A percentile compares a stretch with the other conserved stretches of the same genome.
Evolutionary conservation across 2,113 vertebrate genomes (phyloP).

Genomic region (Lepisosteus oculatus): DNA sequence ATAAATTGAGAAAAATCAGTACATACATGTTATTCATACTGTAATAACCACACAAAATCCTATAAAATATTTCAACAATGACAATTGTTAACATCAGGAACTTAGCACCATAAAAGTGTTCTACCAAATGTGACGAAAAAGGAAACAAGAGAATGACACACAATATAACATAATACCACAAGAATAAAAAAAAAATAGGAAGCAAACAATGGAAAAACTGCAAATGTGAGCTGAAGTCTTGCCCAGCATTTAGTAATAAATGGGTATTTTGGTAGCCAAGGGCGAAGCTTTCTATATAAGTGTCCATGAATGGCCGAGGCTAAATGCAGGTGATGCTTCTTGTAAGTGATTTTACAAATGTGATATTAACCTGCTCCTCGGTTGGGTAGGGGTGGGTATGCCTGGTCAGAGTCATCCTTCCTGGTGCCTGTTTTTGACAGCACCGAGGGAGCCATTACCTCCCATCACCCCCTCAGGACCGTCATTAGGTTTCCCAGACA

Average conservation of each 20-base stretch:
- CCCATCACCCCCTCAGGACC: slow-evolving; percentile 56
- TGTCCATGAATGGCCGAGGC: slow-evolving; percentile 53
- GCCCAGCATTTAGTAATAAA: slow-evolving; percentile 46
- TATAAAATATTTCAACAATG: no score
- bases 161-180: neutral
- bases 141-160: no score
- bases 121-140: no score
- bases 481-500: slow-evolving; percentile 67
- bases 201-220: slow-evolving; percentile 7
- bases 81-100: no score
- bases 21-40: no score
- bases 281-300: slow-evolving; percentile 52
- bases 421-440: slow-evolving; percentile 74
- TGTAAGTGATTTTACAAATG: slow-evolving; percentile 72
- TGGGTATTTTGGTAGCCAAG: slow-evolving; percentile 54
- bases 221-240: slow-evolving; percentile 39
- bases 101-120: no score
- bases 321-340: slow-evolving; percentile 62
- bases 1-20: no score
- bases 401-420: slow-evolving; percentile 57
- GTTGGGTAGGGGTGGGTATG: slow-evolving; percentile 40
- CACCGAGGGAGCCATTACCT: slow-evolving; percentile 35
- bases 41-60: no score
- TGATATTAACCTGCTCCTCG: slow-evolving; percentile 70
- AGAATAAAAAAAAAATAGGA: neutral